phyloP scores from a whole-genome alignment of 2,113 vertebrate species.

The Oostethus manadensis region DNA sequence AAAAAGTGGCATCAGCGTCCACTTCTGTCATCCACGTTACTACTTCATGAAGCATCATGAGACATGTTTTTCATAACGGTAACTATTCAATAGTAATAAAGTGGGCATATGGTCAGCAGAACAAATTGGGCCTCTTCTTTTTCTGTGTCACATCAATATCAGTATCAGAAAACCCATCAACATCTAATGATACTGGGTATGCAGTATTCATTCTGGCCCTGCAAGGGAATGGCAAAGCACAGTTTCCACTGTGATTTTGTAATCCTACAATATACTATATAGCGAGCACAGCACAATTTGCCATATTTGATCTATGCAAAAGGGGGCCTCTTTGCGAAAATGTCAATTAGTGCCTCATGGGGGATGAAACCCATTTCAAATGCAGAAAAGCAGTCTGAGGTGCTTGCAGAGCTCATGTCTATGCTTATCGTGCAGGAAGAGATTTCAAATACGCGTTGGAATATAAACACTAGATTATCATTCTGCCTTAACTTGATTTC shows the following conservation, averaged over 20 bases:
- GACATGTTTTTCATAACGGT: too few species aligned
- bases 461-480: slow-evolving; percentile 25
- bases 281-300: not conserved
- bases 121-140: too few species aligned
- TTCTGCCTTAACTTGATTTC: slow-evolving; percentile 16
- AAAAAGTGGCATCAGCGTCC: too few species aligned
- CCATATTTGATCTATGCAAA: slow-evolving; percentile 26
- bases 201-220: slow-evolving; percentile 28
- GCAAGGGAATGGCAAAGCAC: slow-evolving; percentile 4
- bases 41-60: too few species aligned
- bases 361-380: slow-evolving; percentile 67
- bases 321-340: slow-evolving; percentile 69
- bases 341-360: slow-evolving; percentile 72
- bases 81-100: too few species aligned
- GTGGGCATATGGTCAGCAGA: too few species aligned
- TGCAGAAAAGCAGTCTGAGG: slow-evolving; percentile 58
- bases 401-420: slow-evolving; percentile 53
- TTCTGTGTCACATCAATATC: too few species aligned
- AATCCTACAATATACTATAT: not conserved
- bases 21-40: too few species aligned
- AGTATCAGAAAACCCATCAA: slow-evolving; percentile 16
- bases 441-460: slow-evolving; percentile 20
- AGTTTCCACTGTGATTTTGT: not conserved
- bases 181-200: slow-evolving; percentile 25
- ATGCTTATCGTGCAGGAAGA: slow-evolving; percentile 7